Base-by-base conservation (phyloP, 92 coral and sea anemone species). In the Galaxea fascicularis region DNA sequence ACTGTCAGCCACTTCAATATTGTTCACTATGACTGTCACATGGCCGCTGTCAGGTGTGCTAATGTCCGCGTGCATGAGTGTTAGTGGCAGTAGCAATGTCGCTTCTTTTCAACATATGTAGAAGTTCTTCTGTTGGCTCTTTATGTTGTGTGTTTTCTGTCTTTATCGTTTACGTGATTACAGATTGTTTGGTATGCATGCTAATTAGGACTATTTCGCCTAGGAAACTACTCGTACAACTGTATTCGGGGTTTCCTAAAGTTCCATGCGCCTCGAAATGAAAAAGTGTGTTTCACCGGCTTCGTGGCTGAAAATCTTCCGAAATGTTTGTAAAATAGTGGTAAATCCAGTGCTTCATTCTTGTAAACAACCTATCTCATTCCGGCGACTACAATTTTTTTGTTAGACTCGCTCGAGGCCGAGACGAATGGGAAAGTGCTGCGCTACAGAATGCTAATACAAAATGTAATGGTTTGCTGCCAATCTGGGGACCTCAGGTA, bases 391-490 rank as follows among this genome's bases (percentile, higher is more conserved):
- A 44, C 51, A 10, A 22, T 28, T 56, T 59, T 16, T 3, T 58
- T 65, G 60, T 17, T n/a, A 95, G 98, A 77, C 89, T 96, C 65
- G 99, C 99, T 4, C 95, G 98, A 10, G 89, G 98, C 75, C 98
- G 99, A 30, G 99, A 96, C 54, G 99, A 96, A 74, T 96, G 99
- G 99, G 98, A 96, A 58, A 94, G 99, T 80, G 99, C 99, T 9
- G 99, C 99, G 0, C 85, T 94, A 26, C 99, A 96, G 90, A 96
- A 96, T 84, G 98, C 99, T 13, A 96, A 94, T 93, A 96, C 99
- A 65, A 96, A 96, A 76, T 96, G 99, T 68, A 96, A 96, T 82
- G 99, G 99, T 9, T 92, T 96, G 45, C 76, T 96, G 28, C 99
- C 99, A 4, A 96, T 96, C 73, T 96, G 99, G 99, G 98, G 99